phyloP scores from a whole-genome alignment of 2,888 invertebrate genomes.

The Cheilosia urbana region DNA sequence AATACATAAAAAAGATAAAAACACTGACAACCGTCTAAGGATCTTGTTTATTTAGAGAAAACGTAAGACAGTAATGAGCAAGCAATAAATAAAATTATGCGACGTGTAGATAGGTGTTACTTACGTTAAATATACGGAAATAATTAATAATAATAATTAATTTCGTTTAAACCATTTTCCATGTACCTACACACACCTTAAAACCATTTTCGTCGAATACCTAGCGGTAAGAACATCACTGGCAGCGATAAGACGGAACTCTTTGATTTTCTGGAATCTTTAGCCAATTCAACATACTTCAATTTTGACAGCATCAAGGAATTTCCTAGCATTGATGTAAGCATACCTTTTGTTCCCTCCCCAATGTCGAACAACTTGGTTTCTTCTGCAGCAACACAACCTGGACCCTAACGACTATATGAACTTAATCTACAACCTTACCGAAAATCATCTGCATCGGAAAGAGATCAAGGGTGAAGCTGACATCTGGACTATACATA shows the following conservation, averaged over 20 bases:
- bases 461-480: background rate
- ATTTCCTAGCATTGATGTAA: constrained; percentile 78
- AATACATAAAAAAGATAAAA: no score
- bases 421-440: constrained; percentile 82
- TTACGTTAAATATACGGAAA: no score
- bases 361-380: no score
- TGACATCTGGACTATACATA: constrained; percentile 9
- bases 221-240: constrained; percentile 61
- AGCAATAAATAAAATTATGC: no score
- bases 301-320: constrained; percentile 81
- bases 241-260: constrained; percentile 60
- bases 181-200: no score
- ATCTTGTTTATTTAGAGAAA: no score
- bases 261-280: constrained; percentile 80
- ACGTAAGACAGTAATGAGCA: no score
- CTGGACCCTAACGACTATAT: constrained; percentile 81
- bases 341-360: background rate
- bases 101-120: no score
- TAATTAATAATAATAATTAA: no score
- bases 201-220: background rate
- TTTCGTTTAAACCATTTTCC: no score
- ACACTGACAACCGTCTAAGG: no score
- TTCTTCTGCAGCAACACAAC: constrained; percentile 56
- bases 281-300: constrained; percentile 82
- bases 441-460: constrained; percentile 72